Conservation (phyloP, 1,140 invertebrate species). For the Vanessa atalanta region DNA sequence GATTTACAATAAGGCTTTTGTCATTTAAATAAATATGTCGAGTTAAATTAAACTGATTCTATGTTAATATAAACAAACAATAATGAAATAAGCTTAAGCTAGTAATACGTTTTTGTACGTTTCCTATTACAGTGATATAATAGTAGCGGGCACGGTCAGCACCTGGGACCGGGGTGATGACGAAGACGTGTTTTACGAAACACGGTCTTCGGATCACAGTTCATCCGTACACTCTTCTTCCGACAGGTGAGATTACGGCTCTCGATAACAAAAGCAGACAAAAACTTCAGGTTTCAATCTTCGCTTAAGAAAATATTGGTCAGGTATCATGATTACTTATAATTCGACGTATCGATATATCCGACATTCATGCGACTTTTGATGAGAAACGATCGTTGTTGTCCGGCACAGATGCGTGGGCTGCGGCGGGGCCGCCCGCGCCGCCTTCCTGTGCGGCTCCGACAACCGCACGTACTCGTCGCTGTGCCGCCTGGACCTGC, state of each 20-base stretch:
- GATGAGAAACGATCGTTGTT: not conserved
- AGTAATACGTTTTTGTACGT: not conserved
- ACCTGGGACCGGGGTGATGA: slow-evolving; percentile 48
- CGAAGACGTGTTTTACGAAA: slow-evolving; percentile 70
- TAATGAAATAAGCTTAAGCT: not conserved
- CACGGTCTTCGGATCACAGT: slow-evolving; percentile 32
- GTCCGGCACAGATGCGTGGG: slow-evolving; percentile 74
- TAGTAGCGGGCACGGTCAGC: slow-evolving; percentile 45
- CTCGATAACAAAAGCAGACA: not conserved
- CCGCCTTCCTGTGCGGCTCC: slow-evolving; percentile 90
- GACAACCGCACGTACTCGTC: slow-evolving; percentile 97
- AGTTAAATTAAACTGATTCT: not conserved
- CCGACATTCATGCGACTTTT: too few relatives aligned
- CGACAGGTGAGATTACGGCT: slow-evolving; percentile 22
- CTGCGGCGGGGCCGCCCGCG: slow-evolving; percentile 88
- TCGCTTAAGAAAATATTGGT: too few relatives aligned
- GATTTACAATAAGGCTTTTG: too few relatives aligned
- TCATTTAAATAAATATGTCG: too few relatives aligned
- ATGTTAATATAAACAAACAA: not conserved
- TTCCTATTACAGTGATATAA: slow-evolving; percentile 48
- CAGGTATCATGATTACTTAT: too few relatives aligned
- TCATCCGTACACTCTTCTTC: slow-evolving; percentile 23
- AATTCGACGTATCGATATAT: too few relatives aligned
- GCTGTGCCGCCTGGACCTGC: slow-evolving; percentile 92
- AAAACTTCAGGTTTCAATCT: too few relatives aligned